Conservation (phyloP, 37 sponge, comb jelly and placozoan species). For the Oscarella lobularis region DNA sequence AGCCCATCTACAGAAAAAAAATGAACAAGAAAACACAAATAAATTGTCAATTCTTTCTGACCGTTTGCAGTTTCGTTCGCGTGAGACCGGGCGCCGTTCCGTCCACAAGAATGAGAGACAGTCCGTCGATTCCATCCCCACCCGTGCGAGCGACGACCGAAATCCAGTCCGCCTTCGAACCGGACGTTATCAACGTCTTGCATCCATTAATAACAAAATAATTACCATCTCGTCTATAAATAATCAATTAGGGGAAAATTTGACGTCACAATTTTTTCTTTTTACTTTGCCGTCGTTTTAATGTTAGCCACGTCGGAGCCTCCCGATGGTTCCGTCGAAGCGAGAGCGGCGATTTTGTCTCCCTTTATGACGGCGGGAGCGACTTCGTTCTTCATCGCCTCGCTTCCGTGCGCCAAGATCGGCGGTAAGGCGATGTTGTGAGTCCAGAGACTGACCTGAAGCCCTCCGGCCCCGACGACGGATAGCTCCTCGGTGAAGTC, state of each 20-base stretch:
- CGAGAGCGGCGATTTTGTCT: conserved; percentile 76
- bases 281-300: conserved; percentile 71
- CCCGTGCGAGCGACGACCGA: conserved; percentile 82
- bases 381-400: conserved; percentile 66
- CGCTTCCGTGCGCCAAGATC: too few relatives aligned
- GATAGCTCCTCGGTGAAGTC: too few relatives aligned
- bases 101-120: too few relatives aligned
- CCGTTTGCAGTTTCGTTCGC: too few relatives aligned
- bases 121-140: too few relatives aligned
- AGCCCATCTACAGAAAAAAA: conserved; percentile 46
- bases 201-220: conserved; percentile 89
- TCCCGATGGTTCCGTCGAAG: conserved; percentile 78
- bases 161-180: conserved; percentile 94
- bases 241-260: too few relatives aligned
- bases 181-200: conserved; percentile 95
- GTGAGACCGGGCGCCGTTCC: too few relatives aligned
- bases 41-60: conserved; percentile 6
- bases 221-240: conserved; percentile 38
- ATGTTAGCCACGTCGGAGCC: conserved; percentile 91
- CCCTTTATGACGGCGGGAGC: conserved; percentile 66
- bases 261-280: too few relatives aligned
- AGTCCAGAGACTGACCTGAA: too few relatives aligned
- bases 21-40: too few relatives aligned
- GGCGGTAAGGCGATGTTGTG: too few relatives aligned
- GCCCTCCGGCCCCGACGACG: too few relatives aligned